Base-by-base conservation (phyloP, 2,888 invertebrate species). In the Aporophyla lueneburgensis region DNA sequence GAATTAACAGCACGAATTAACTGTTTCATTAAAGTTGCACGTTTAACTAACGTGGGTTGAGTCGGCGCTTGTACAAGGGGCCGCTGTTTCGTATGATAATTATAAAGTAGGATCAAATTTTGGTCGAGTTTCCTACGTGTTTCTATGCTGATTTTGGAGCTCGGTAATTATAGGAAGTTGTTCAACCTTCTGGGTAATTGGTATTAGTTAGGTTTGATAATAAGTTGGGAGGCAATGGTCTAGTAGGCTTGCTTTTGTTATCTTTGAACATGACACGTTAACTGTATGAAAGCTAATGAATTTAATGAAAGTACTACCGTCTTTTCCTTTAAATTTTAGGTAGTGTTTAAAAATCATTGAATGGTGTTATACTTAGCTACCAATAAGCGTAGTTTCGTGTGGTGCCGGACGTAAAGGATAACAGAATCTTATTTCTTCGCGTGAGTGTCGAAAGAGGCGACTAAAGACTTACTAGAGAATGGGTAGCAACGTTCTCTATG, bases 1-100 rank as follows among this genome's bases (percentile, higher is more conserved):
- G 68, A 71, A 81, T 87, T 86, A 88, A 80, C 78, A 78, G 71
- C 84, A 86, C 83, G 83, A 89, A 89, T 91, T 89, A 90, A 89
- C 91, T 87, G 87, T 91, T 91, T 89, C 89, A 92, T 92, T 92
- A 91, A 92, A 91, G 83, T 91, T 89, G 80, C 84, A 85, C 81
- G 86, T 83, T 87, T 76, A 73, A 71, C 80, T 84, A 83, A 72
- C 83, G 71, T 66, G 74, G 78, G 76, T 77, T 83, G 74, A 83
- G 73, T 80, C 74, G 33, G 56, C 46, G 46, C 73, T 73, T 58
- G 62, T 81, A 80, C 71, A 69, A 74, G 68, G 61, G 80, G 74
- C 71, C 71, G 24, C 56, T 82, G 84, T 83, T 81, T 71, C 53
- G 51, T 63, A 68, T 19, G 72, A 84, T 84, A 85, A 85, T 84